phyloP scores from a whole-genome alignment of 2,113 vertebrate species.

The Amphiprion ocellaris region DNA sequence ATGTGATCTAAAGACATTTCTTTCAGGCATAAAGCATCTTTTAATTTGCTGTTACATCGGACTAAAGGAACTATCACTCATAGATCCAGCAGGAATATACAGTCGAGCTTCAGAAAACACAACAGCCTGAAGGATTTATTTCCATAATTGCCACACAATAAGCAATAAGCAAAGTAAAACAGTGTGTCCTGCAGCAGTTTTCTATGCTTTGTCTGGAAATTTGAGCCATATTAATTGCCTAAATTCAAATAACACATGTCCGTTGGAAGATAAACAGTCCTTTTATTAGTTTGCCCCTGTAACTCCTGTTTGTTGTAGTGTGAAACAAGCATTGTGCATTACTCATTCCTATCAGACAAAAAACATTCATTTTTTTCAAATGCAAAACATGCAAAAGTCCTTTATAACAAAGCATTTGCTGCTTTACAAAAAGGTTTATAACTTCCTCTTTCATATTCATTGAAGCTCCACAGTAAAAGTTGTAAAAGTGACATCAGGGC shows the following conservation, averaged over 20 bases:
- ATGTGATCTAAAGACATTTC: background rate
- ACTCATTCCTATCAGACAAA: background rate
- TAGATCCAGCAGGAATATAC: constrained; percentile 44
- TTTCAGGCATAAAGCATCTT: constrained; percentile 9
- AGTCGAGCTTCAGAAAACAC: constrained; percentile 44
- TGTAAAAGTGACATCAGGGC: background rate
- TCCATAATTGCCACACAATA: constrained; percentile 74
- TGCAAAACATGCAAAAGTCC: constrained; percentile 12
- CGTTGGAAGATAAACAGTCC: constrained; percentile 67
- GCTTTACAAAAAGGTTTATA: background rate
- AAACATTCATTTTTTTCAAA: constrained; percentile 14
- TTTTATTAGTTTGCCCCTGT: constrained; percentile 52
- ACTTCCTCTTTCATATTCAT: background rate
- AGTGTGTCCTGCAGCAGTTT: constrained; percentile 58
- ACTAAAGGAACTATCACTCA: constrained; percentile 37
- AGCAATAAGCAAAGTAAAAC: constrained; percentile 73
- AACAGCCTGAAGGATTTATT: constrained; percentile 64
- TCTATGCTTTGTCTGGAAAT: constrained; percentile 64
- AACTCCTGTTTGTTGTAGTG: constrained; percentile 42
- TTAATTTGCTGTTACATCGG: constrained; percentile 13
- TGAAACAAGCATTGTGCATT: constrained; percentile 48
- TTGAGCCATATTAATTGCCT: constrained; percentile 44
- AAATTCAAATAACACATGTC: constrained; percentile 68
- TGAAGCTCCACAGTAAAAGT: background rate
- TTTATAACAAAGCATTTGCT: constrained; percentile 35